phyloP scores from a whole-genome alignment of 2,888 invertebrate species.

The Dynastes grantii region DNA sequence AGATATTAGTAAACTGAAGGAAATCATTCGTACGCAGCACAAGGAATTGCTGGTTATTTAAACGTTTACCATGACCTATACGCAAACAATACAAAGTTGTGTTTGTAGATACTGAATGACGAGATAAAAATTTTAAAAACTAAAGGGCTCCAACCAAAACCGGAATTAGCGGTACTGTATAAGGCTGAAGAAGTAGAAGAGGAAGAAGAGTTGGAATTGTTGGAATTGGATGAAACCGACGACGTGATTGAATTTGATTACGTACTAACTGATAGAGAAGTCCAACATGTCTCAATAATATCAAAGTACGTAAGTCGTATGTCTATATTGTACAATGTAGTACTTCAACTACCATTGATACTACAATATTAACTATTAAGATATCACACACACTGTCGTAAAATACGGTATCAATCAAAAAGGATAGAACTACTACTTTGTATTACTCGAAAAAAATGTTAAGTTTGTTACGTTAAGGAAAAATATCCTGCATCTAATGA shows the following conservation, averaged over 20 bases:
- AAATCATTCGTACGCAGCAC: constrained; percentile 67
- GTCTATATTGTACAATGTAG: no score
- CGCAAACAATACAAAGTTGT: background rate
- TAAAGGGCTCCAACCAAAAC: constrained; percentile 61
- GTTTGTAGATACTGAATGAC: constrained; percentile 53
- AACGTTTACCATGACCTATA: background rate
- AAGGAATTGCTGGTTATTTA: constrained; percentile 64
- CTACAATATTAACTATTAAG: no score
- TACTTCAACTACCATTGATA: no score
- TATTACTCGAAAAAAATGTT: no score
- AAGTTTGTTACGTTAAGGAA: no score
- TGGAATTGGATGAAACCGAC: constrained; percentile 54
- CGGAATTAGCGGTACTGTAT: constrained; percentile 34
- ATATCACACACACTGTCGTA: no score
- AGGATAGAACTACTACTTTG: no score
- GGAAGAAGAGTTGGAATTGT: constrained; percentile 53
- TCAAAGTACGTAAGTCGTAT: constrained; percentile 26
- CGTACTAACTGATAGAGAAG: background rate
- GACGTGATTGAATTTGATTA: constrained; percentile 51
- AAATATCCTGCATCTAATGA: no score
- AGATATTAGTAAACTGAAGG: constrained; percentile 69
- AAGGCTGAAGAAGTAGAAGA: constrained; percentile 53
- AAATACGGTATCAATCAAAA: no score
- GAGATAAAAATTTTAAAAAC: constrained; percentile 65
- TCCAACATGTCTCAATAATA: constrained; percentile 37